phyloP scores from a whole-genome alignment of 2,888 invertebrate species.

The Torymus texanus region DNA sequence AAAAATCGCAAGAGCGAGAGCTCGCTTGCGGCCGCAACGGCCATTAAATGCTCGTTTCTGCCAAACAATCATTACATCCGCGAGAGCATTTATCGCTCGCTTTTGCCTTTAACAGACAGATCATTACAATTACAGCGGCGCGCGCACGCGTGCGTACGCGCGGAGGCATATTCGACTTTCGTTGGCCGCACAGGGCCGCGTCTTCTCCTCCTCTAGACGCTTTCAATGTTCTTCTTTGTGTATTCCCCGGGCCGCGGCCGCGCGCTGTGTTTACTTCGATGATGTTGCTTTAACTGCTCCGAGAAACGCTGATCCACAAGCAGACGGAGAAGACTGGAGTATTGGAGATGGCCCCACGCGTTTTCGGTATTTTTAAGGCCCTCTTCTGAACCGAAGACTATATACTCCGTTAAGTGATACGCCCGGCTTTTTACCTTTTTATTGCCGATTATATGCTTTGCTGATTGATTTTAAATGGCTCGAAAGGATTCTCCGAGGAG shows the following conservation, averaged over 20 bases:
- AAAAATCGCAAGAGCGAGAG: slow-evolving; percentile 27
- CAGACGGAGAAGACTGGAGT: background rate
- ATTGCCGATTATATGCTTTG: slow-evolving; percentile 44
- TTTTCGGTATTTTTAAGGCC: slow-evolving; percentile 47
- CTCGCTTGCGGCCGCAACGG: slow-evolving; percentile 24
- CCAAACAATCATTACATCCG: slow-evolving; percentile 60
- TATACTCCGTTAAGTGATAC: slow-evolving; percentile 40
- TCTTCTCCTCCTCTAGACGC: slow-evolving; percentile 3
- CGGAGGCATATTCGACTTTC: slow-evolving; percentile 40
- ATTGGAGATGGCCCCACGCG: background rate
- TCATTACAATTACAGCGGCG: slow-evolving; percentile 51
- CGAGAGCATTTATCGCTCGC: slow-evolving; percentile 55
- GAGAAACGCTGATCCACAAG: slow-evolving; percentile 13
- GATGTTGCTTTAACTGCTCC: slow-evolving; percentile 48
- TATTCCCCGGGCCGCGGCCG: background rate
- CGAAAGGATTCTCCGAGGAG: slow-evolving; percentile 4
- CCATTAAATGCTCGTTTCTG: slow-evolving; percentile 62
- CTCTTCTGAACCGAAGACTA: slow-evolving; percentile 3
- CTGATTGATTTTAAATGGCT: slow-evolving; percentile 53
- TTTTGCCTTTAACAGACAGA: slow-evolving; percentile 50
- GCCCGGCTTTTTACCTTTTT: slow-evolving; percentile 27
- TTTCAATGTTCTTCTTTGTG: background rate
- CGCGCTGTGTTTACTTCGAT: slow-evolving; percentile 44
- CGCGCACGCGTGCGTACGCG: slow-evolving; percentile 32
- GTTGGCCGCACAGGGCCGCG: slow-evolving; percentile 3